A percentile compares a stretch with the other conserved stretches of the same genome.
Evolutionary conservation across 2,888 invertebrate genomes (phyloP).

Genomic region (Athalia cordata): DNA sequence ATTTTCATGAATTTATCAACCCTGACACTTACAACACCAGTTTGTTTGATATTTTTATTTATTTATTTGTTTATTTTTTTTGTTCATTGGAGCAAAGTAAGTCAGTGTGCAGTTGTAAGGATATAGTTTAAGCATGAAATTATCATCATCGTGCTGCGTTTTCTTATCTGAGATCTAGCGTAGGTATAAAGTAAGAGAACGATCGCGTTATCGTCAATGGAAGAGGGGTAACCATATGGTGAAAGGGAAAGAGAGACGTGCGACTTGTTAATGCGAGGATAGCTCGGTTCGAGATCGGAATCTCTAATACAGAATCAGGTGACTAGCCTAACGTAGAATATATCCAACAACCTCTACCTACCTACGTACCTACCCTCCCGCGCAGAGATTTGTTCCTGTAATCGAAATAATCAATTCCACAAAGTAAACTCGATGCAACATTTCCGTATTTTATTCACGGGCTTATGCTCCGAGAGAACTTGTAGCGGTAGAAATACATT

Average conservation of each 20-base stretch:
- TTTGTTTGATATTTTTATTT: conserved; percentile 23
- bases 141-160: neutral
- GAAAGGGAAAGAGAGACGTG: conserved; percentile 3
- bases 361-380: neutral
- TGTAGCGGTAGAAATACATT: too few species aligned
- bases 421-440: conserved; percentile 8
- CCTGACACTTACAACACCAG: conserved; percentile 9
- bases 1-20: conserved; percentile 34
- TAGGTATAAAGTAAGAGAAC: neutral
- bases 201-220: conserved; percentile 24
- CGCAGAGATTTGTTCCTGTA: conserved; percentile 8
- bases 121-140: too few species aligned
- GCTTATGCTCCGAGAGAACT: neutral
- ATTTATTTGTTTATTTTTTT: too few species aligned
- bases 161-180: conserved; percentile 28
- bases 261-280: neutral
- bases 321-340: neutral
- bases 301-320: conserved; percentile 10
- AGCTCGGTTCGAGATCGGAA: conserved; percentile 8
- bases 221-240: neutral
- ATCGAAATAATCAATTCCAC: conserved; percentile 35
- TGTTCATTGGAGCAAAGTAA: neutral
- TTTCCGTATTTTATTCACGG: conserved; percentile 19
- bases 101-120: neutral
- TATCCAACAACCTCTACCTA: too few species aligned